Percentiles rank a stretch among this genome's conserved stretches.
These are phyloP conservation scores for Porites divaricata DNA, from an alignment of 92 coral and sea anemone genomes.

Conservation along the genomic window DNA sequence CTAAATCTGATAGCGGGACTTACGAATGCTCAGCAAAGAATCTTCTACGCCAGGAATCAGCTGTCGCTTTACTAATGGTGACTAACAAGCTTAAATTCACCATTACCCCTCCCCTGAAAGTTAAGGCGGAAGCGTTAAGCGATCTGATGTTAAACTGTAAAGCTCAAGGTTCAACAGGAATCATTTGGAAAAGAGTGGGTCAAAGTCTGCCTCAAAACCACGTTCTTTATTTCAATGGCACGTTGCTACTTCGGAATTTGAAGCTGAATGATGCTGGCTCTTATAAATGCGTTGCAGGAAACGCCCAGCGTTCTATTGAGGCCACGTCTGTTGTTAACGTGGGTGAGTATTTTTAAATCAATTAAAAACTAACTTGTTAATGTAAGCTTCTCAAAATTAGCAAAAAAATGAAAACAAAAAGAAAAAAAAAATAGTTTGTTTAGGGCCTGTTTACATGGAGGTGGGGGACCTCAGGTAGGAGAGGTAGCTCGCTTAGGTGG, in stretches of 20 bases:
- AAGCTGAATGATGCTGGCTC: conserved; percentile 10
- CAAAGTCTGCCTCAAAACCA: conserved; percentile 10
- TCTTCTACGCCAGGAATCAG: conserved; percentile 4
- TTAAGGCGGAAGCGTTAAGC: neutral
- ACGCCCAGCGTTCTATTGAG: conserved; percentile 37
- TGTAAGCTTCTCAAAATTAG: too few relatives aligned
- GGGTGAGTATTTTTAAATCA: too few relatives aligned
- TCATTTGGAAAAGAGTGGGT: conserved; percentile 25
- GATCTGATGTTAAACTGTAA: conserved; percentile 19
- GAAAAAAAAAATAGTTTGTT: too few relatives aligned
- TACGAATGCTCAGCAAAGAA: conserved; percentile 33
- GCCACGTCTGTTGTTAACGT: conserved; percentile 27
- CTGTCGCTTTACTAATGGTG: conserved; percentile 36
- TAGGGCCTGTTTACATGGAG: too few relatives aligned
- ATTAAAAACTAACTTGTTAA: too few relatives aligned
- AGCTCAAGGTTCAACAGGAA: conserved; percentile 31
- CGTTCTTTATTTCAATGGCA: conserved; percentile 46
- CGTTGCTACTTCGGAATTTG: conserved; percentile 25
- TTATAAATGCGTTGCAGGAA: conserved; percentile 55
- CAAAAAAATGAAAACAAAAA: too few relatives aligned
- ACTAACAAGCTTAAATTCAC: conserved; percentile 22
- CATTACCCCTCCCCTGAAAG: neutral
- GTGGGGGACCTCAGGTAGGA: too few relatives aligned
- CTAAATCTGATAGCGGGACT: conserved; percentile 25
- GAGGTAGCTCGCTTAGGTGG: too few relatives aligned